Percentiles rank a stretch among this genome's conserved stretches.
Evolutionary conservation across 2,888 invertebrate genomes (phyloP).

Genomic region (Bellardia bayeri): DNA sequence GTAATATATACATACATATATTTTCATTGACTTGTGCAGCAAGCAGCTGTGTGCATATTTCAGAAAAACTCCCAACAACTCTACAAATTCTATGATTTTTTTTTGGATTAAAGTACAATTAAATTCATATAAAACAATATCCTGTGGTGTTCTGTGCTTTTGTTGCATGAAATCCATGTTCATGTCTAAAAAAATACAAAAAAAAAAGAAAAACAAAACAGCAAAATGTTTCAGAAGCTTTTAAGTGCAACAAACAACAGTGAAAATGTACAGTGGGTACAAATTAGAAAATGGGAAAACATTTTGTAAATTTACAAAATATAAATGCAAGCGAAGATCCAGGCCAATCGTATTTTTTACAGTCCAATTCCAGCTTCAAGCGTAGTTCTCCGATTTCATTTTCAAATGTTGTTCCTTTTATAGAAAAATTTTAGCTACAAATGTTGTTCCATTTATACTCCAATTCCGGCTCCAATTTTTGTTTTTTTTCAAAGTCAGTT

Average conservation of each 20-base stretch:
- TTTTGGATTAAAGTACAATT: conserved; percentile 80
- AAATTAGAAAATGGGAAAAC: not conserved
- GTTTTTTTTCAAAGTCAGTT: too few relatives aligned
- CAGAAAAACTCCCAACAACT: not conserved
- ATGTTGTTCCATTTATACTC: too few relatives aligned
- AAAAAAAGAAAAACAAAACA: not conserved
- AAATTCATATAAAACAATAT: conserved; percentile 81
- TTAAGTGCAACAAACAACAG: not conserved
- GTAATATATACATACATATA: not conserved
- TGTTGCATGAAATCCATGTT: conserved; percentile 40
- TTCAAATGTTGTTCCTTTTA: too few relatives aligned
- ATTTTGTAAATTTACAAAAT: too few relatives aligned
- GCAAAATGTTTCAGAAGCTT: not conserved
- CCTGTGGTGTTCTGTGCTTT: conserved; percentile 77
- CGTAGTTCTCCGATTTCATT: too few relatives aligned
- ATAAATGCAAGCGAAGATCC: too few relatives aligned
- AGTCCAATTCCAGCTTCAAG: too few relatives aligned
- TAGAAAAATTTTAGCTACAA: too few relatives aligned
- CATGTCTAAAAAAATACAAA: not conserved
- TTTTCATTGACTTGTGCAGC: conserved; percentile 11
- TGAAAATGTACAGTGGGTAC: not conserved
- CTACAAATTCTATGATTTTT: conserved; percentile 32
- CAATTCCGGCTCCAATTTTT: too few relatives aligned
- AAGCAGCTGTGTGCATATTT: not conserved
- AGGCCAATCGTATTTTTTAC: too few relatives aligned